phyloP scores from a whole-genome alignment of 2,113 vertebrate genomes.

The Aspidoscelis tigris region DNA sequence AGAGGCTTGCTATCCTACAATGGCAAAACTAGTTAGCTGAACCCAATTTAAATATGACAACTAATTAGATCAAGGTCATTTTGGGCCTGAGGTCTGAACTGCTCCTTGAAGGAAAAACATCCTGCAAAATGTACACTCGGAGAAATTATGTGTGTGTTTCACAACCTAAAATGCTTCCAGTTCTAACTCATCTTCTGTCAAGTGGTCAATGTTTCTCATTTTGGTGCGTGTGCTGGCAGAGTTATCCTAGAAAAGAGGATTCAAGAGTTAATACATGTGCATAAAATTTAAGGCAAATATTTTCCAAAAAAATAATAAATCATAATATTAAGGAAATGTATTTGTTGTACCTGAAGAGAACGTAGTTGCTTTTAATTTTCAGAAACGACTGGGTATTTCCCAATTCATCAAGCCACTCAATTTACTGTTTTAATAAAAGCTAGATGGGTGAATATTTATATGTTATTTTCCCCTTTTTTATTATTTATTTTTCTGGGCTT shows the following conservation, averaged over 20 bases:
- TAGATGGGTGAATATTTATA: neutral
- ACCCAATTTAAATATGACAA: too few relatives aligned
- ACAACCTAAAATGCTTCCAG: constrained; percentile 76
- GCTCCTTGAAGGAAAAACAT: constrained; percentile 40
- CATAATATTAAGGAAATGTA: too few relatives aligned
- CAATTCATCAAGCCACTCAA: neutral
- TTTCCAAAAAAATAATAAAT: neutral
- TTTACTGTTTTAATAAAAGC: neutral
- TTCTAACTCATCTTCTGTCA: constrained; percentile 73
- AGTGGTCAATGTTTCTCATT: constrained; percentile 75
- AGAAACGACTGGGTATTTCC: neutral
- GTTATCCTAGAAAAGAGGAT: constrained; percentile 71
- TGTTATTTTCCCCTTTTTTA: neutral
- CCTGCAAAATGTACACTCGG: constrained; percentile 56
- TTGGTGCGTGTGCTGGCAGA: constrained; percentile 84
- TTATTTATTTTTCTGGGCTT: too few relatives aligned
- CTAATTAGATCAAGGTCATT: too few relatives aligned
- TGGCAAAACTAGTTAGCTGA: too few relatives aligned
- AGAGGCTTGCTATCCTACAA: too few relatives aligned
- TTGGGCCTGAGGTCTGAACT: too few relatives aligned
- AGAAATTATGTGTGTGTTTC: constrained; percentile 61
- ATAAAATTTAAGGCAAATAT: neutral
- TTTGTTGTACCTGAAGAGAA: neutral
- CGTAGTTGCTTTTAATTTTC: neutral
- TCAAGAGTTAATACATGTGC: neutral